Base-by-base conservation (phyloP, 2,888 invertebrate genomes). In the Smittia sp. region DNA sequence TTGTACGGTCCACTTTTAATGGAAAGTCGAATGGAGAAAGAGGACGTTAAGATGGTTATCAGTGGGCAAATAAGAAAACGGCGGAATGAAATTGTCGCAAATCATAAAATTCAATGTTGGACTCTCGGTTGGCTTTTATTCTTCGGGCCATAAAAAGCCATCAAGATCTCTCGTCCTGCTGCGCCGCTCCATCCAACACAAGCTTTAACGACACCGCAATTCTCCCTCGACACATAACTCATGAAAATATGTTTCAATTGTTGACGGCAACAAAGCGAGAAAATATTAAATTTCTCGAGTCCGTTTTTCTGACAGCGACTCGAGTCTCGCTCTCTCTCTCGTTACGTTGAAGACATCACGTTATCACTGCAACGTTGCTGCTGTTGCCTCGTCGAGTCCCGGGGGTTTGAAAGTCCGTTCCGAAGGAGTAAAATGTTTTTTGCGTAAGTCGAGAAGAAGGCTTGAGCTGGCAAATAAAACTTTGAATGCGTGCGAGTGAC, bases 11-110 rank as follows among this genome's bases (percentile, higher is more conserved):
- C 52, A 58, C 46, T 24, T 52, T 62, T 72, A 72, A 72, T 72
- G 62, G 27, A 69, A 22, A 22, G 11, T 58, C 18, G 58, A n/a
- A n/a, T 22, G 20, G 54, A 32, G 39, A 22, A 18, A 27, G 27
- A 62, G 54, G 13, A 72, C 72, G 54, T 72, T 72, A 72, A 72
- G 72, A 72, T 72, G 0, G 15, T 72, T 62, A 72, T 72, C 72
- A 62, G 52, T 25, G 52, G 41, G 24, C 41, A 32, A 52, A 25
- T 18, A 24, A 46, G 15, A 46, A 15, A 54, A 22, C 18, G 20
- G 41, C 20, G n/a, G 24, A 32, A 27, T 69, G 62, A 38, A 18
- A 69, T 41, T 25, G 46, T 69, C 24, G 41, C 32, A 39, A 69
- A 69, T 46, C 46, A 20, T 67, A 39, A 39, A 39, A 39, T 69